A percentile compares a stretch with the other conserved stretches of the same genome.
phyloP scores from a whole-genome alignment of 2,888 invertebrate genomes.

The Philhelius pedissequus region DNA sequence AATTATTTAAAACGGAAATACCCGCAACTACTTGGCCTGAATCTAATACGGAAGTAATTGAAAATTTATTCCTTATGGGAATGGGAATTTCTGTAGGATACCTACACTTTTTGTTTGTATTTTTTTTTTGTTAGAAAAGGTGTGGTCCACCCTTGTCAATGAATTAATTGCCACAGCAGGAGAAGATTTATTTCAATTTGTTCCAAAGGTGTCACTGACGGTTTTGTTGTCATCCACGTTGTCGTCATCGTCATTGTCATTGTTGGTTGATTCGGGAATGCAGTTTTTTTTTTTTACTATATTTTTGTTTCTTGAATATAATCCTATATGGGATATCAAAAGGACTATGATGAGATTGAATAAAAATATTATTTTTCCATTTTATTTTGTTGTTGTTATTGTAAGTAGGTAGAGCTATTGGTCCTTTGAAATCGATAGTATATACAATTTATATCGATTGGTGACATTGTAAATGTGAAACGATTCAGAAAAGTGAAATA shows the following conservation, averaged over 20 bases:
- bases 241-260: not conserved
- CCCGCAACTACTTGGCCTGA: constrained; percentile 67
- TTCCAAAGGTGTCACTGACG: constrained; percentile 35
- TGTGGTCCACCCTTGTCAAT: constrained; percentile 61
- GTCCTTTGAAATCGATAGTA: constrained; percentile 44
- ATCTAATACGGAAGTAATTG: constrained; percentile 68
- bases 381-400: not conserved
- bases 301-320: not conserved
- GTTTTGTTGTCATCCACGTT: not conserved
- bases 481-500: constrained; percentile 47
- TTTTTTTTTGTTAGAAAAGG: constrained; percentile 32
- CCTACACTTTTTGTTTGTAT: not conserved
- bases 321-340: constrained; percentile 1
- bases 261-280: constrained; percentile 4
- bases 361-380: constrained; percentile 50
- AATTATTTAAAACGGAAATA: constrained; percentile 67
- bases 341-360: not conserved
- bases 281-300: constrained; percentile 52
- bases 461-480: constrained; percentile 42
- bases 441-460: constrained; percentile 28
- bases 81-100: constrained; percentile 37
- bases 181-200: constrained; percentile 62
- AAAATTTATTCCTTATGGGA: constrained; percentile 63
- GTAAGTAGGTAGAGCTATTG: no score
- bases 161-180: constrained; percentile 59